Evolutionary conservation across 2,113 vertebrate genomes (phyloP), one percentile per base, ranked within the genome.

Genomic region (Pleuronectes platessa): DNA sequence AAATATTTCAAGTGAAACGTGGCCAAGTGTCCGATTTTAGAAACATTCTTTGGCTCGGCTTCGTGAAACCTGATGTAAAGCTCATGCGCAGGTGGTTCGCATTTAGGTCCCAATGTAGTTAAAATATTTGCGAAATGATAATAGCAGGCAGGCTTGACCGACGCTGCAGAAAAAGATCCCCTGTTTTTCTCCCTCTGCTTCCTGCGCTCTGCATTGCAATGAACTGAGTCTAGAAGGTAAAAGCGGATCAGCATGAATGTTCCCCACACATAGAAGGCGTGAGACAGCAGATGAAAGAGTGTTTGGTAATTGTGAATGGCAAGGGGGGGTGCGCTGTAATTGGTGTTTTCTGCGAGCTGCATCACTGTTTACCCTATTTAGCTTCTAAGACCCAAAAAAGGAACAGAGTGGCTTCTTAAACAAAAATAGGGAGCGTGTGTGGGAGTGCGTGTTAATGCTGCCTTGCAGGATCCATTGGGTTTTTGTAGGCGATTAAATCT

Each of bases 301-400:
- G 61, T 71, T 90, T 93, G 84, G 87, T 84, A 87, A 76, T 84
- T 62, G 71, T 86, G 74, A 90, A 80, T 87, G 62, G 77, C 73
- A 79, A 79, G 26, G 84, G 78, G 84, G 40, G 82, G 68, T 89
- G 73, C 56, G 26, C 80, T 81, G 72, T 93, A 92, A 93, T 86
- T 91, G 89, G 71, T 90, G 79, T 91, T 92, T 93, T 91, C 78
- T 81, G 76, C 54, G 47, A 47, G 69, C 81, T 61, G 55, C 79
- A 86, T 90, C 78, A 85, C 61, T 86, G 78, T 93, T 89, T 89
- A 88, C 80, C 49, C 67, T 56, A 17, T 85, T 87, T 65, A 71
- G 73, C 80, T 74, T 47, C 75, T 78, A 64, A 80, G 69, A 80
- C 61, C 49, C 58, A 24, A 60, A 74, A 86, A 85, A 74, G 71